Conservation (phyloP, 1,140 invertebrate species). For the Lepidurus packardi region DNA sequence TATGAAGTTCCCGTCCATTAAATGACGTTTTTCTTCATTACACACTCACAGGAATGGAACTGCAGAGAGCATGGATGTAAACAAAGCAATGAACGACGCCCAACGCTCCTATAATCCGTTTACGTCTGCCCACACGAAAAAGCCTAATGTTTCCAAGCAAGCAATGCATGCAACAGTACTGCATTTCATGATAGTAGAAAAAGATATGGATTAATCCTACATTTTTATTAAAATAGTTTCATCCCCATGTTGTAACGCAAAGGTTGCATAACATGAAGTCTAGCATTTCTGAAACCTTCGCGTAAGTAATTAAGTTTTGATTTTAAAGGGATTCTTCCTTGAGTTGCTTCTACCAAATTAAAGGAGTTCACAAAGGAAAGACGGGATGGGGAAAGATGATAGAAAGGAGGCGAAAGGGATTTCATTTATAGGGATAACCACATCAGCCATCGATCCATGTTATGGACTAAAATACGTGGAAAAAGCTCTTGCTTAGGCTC, state of each 20-base stretch:
- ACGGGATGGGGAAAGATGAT: slow-evolving; percentile 25
- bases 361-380: slow-evolving; percentile 32
- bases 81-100: no score
- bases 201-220: not conserved
- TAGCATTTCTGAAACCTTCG: no score
- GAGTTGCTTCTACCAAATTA: slow-evolving; percentile 30
- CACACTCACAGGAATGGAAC: no score
- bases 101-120: no score
- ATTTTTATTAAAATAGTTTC: not conserved
- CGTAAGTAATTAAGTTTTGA: no score
- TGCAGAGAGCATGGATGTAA: no score
- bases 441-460: no score
- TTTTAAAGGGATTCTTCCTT: no score
- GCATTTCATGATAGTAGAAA: not conserved
- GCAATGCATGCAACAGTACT: not conserved
- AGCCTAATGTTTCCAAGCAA: not conserved
- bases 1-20: not conserved
- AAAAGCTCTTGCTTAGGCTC: slow-evolving; percentile 8
- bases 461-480: no score
- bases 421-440: no score
- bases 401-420: slow-evolving; percentile 23
- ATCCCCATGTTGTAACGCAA: no score
- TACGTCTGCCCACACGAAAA: not conserved
- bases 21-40: not conserved
- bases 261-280: no score